A percentile compares a stretch with the other conserved stretches of the same genome.
Evolutionary conservation across 1,140 invertebrate species (phyloP).

Genomic region (Macrocentrus cingulum): DNA sequence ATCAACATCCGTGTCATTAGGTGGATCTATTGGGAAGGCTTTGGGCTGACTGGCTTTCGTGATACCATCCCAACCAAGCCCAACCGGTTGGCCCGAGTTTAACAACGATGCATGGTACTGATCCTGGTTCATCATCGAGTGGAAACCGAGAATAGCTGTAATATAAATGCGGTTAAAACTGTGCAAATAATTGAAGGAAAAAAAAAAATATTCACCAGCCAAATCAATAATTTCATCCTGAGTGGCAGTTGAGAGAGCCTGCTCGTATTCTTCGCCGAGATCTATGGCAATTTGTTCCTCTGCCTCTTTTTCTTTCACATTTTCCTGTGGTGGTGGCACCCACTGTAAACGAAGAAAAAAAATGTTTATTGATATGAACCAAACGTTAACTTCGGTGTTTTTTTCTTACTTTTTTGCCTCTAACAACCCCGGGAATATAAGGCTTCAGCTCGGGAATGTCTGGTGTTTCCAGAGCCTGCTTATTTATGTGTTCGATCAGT

Average conservation of each 20-base stretch:
- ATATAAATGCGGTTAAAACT: slow-evolving; percentile 31
- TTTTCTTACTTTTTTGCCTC: slow-evolving; percentile 82
- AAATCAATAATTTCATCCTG: slow-evolving; percentile 99
- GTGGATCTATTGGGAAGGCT: slow-evolving; percentile 86
- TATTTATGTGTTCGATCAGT: slow-evolving; percentile 96
- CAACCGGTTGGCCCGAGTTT: slow-evolving; percentile 86
- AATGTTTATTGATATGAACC: slow-evolving; percentile 15
- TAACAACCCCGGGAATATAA: slow-evolving; percentile 82
- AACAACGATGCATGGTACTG: slow-evolving; percentile 96
- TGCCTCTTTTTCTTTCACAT: slow-evolving; percentile 74
- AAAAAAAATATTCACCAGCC: slow-evolving; percentile 69
- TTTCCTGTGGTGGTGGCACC: slow-evolving; percentile 81
- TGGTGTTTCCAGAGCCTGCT: slow-evolving; percentile 94
- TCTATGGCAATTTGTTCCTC: slow-evolving; percentile 91
- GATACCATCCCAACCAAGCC: slow-evolving; percentile 87
- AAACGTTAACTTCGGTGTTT: background rate
- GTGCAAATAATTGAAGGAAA: background rate
- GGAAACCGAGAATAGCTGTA: slow-evolving; percentile 96
- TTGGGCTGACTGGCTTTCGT: slow-evolving; percentile 93
- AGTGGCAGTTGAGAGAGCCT: slow-evolving; percentile 84
- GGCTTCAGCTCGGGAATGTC: slow-evolving; percentile 96
- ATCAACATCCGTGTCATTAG: slow-evolving; percentile 92
- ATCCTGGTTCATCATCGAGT: slow-evolving; percentile 99
- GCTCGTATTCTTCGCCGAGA: slow-evolving; percentile 93
- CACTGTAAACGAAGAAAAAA: slow-evolving; percentile 63